Evolutionary conservation across 2,888 invertebrate genomes (phyloP).

Genomic region (Hemistola chrysoprasaria): DNA sequence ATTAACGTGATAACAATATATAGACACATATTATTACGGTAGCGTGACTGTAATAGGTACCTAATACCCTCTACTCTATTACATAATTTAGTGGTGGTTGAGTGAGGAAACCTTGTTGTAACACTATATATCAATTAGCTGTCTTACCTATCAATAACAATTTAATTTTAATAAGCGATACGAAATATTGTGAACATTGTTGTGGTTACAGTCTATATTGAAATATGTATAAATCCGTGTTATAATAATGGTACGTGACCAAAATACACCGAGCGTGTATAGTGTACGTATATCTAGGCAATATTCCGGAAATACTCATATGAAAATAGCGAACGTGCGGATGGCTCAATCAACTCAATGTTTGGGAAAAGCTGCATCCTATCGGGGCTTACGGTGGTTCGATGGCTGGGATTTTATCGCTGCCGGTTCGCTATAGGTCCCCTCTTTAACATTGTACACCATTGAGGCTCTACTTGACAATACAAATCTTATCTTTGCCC

Average conservation of each 20-base stretch:
- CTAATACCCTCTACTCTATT: too few species aligned
- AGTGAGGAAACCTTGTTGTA: too few species aligned
- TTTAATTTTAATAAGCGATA: too few species aligned
- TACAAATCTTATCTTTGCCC: too few species aligned
- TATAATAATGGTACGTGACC: constrained; percentile 33
- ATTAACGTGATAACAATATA: not conserved
- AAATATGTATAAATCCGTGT: constrained; percentile 27
- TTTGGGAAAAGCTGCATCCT: constrained; percentile 19
- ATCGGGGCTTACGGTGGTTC: constrained; percentile 14
- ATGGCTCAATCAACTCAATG: constrained; percentile 23
- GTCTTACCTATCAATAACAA: too few species aligned
- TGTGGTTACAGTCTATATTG: constrained; percentile 8
- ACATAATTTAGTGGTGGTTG: too few species aligned
- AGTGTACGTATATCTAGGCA: constrained; percentile 22
- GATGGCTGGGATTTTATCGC: constrained; percentile 11
- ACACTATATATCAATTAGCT: too few species aligned
- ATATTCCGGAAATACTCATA: constrained; percentile 23
- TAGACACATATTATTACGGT: constrained; percentile 2
- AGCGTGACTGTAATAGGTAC: constrained; percentile 1
- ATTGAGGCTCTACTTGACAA: too few species aligned
- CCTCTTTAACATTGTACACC: too few species aligned
- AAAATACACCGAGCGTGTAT: constrained; percentile 30
- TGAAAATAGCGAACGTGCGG: constrained; percentile 17
- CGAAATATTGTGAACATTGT: not conserved
- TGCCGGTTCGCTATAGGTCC: constrained; percentile 9